Conservation (phyloP, 1,140 invertebrate genomes). For the Leptinotarsa undecemlineata region DNA sequence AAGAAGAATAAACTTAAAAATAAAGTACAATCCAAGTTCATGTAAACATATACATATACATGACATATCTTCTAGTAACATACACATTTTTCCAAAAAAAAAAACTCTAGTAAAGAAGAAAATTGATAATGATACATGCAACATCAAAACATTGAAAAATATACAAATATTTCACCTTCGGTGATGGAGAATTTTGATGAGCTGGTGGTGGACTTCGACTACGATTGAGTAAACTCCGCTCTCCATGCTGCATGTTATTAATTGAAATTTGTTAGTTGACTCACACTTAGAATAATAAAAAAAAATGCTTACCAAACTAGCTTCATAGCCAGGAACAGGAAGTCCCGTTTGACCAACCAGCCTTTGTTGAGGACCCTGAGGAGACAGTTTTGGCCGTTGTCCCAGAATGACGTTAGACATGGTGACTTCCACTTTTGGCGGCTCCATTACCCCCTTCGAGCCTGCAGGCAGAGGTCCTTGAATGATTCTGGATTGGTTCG, state of each 20-base stretch:
- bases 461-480: slow-evolving; percentile 33
- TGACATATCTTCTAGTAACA: no score
- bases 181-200: slow-evolving; percentile 78
- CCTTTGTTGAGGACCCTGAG: slow-evolving; percentile 62
- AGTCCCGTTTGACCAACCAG: slow-evolving; percentile 61
- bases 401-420: slow-evolving; percentile 60
- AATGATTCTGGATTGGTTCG: slow-evolving; percentile 21
- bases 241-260: slow-evolving; percentile 57
- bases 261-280: slow-evolving; percentile 39
- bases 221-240: slow-evolving; percentile 56
- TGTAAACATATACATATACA: slow-evolving; percentile 7
- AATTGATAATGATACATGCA: neutral
- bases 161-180: slow-evolving; percentile 63
- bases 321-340: slow-evolving; percentile 65
- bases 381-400: slow-evolving; percentile 64
- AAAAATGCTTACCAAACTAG: slow-evolving; percentile 68
- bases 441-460: slow-evolving; percentile 56
- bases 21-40: slow-evolving; percentile 21
- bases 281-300: slow-evolving; percentile 26
- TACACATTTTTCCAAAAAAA: neutral
- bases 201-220: slow-evolving; percentile 76
- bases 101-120: no score
- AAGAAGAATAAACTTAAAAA: slow-evolving; percentile 4
- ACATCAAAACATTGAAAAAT: no score
- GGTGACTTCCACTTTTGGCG: slow-evolving; percentile 62